Conservation (phyloP, 2,113 vertebrate genomes). For the Pelodiscus sinensis region DNA sequence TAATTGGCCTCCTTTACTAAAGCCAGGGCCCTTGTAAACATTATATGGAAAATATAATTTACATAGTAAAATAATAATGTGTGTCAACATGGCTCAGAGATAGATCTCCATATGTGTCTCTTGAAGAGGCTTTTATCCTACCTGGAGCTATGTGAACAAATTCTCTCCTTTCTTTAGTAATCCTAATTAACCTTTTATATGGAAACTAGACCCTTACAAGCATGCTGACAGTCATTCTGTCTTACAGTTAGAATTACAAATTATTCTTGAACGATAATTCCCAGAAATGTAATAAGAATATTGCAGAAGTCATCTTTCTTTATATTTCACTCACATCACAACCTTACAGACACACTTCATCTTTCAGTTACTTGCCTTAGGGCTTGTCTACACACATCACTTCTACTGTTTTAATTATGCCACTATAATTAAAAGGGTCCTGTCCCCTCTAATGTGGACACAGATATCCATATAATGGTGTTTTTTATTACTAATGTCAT, state of each 20-base stretch:
- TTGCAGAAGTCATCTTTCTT: background rate
- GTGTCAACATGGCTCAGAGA: background rate
- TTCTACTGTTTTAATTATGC: background rate
- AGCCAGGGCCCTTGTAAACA: background rate
- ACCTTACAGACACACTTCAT: background rate
- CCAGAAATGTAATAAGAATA: background rate
- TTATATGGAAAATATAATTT: rapidly evolving
- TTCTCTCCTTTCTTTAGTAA: background rate
- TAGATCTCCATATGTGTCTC: background rate
- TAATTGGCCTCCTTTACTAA: background rate
- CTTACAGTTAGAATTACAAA: background rate
- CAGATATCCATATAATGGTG: background rate
- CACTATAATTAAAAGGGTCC: background rate
- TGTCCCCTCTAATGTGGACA: background rate
- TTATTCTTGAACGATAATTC: rapidly evolving
- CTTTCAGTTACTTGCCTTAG: background rate
- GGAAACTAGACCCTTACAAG: background rate
- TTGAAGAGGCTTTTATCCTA: rapidly evolving
- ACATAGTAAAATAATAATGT: rapidly evolving
- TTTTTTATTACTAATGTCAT: background rate
- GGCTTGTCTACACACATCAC: background rate
- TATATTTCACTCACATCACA: background rate
- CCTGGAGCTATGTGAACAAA: background rate
- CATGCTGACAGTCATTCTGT: rapidly evolving
- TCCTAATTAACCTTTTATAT: background rate